Base-by-base conservation (phyloP, 2,797 vertebrate genomes). In the Melanotaenia parkinsoni region DNA sequence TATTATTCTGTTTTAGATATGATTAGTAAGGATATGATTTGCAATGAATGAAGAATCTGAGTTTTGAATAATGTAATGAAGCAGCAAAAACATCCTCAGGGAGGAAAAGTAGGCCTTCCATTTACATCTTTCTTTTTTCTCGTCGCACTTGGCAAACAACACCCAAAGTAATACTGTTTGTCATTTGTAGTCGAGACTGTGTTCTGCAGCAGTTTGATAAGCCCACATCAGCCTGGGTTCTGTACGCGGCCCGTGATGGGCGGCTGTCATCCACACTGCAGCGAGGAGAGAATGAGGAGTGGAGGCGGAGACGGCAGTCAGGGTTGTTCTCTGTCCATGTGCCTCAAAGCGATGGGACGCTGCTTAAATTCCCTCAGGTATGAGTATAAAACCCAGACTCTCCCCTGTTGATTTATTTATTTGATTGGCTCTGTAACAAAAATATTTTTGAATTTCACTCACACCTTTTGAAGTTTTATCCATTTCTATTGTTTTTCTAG, bases 331-430 rank as follows among this genome's bases (percentile, higher is more conserved):
- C 60, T 47, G 82, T 82, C 67, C 86, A 72, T 37, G 70, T 67
- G 2, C 76, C 85, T 67, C 88, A 88, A 18, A 86, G 79, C 35
- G 78, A 93, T 24, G 89, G 89, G 24, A 85, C 95, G 20, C 90
- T 94, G 51, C 91, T 98, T 72, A 94, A 96, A 88, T 91, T 88
- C 0, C 94, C 94, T 1, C 96, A 96, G 97, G 98, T 99, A 94
- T 63, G 30, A 20, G 1, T 22, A 56, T 37, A 13, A 35, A 63
- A 63, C 24, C 24, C 10, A 54, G 0, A 12, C 40, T 16, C 14
- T 58, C 4, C 8, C 22, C 53, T 59, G 24, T 33, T 70, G 40
- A 66, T 67, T 59, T 0, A 58, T 65, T 32, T 38, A 40, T 61
- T 63, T 30, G 58, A 9, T 71, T 26, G 50, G 4, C 13, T 33